Conservation (phyloP, 92 coral and sea anemone genomes). For the Paramuricea clavata region DNA sequence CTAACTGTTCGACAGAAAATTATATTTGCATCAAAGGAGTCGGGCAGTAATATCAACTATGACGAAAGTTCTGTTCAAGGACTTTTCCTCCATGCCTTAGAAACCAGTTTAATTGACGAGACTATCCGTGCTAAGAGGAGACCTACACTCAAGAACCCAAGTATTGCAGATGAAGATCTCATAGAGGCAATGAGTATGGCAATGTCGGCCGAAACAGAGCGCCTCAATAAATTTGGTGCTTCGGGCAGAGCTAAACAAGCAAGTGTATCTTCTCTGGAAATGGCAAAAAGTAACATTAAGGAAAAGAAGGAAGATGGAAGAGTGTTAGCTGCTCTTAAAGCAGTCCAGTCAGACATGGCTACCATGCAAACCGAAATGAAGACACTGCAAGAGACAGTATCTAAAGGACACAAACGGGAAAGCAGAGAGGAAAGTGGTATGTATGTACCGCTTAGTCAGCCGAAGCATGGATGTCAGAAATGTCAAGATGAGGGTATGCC, state of each 20-base stretch:
- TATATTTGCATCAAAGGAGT: no score
- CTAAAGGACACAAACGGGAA: background rate
- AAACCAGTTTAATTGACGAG: no score
- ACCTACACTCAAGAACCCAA: background rate
- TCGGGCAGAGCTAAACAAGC: background rate
- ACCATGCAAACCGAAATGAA: background rate
- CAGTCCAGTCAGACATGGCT: background rate
- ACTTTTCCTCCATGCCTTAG: no score
- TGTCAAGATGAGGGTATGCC: conserved; percentile 36
- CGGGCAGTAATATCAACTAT: no score
- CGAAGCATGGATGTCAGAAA: conserved; percentile 45
- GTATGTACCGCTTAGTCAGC: background rate
- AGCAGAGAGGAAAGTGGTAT: background rate
- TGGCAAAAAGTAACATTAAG: background rate
- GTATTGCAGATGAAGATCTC: background rate
- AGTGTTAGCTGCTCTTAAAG: no score
- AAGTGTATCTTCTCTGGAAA: background rate
- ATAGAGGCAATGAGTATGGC: conserved; percentile 10
- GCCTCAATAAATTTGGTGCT: conserved; percentile 27
- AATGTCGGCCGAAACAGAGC: conserved; percentile 37
- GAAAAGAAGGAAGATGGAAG: background rate
- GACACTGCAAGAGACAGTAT: background rate
- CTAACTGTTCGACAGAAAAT: no score
- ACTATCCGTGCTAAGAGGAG: background rate
- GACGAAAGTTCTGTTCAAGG: no score